Base-by-base conservation (phyloP, 2,797 vertebrate genomes). In the Agapornis canus region DNA sequence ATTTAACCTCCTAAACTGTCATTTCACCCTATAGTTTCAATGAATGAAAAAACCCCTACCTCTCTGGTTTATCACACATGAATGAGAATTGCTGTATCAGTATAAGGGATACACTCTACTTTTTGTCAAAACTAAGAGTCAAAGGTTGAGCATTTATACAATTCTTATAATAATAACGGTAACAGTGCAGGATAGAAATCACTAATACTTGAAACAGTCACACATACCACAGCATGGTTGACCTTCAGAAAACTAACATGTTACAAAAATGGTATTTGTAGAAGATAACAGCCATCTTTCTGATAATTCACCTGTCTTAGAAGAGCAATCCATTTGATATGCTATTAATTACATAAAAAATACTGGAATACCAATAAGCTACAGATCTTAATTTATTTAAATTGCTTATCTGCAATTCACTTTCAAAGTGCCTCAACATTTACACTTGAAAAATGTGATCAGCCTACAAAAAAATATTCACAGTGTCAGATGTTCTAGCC, bases 331-430 rank as follows among this genome's bases (percentile, higher is more conserved):
- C 35, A 40, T 77, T 83, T 69, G 68, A 66, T 94, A 78, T 26
- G 52, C 43, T 73, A 25, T 90, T 94, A 92, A 96, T 95, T 84
- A 45, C 59, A 32, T 59, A 51, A 56, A 92, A 95, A 87, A 72
- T 49, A 70, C 85, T 48, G 15, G 8, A 42, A 64, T 60, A 65
- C 68, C 37, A 64, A 10, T 13, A 65, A 86, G 57, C 21, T 71
- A 43, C 60, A 64, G 32, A 21, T 91, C 60, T 75, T 92, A 78
- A 86, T 95, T 92, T 86, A 95, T 89, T 90, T 70, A 87, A 93
- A 88, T 87, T 86, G 29, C 60, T 88, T 54, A 57, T 26, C 32
- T 59, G 75, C 48, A 80, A 61, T 73, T 88, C 9, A 47, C 54
- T 95, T 90, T 47, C 69, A n/a, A 70, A 91, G 43, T 4, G 11